phyloP scores from a whole-genome alignment of 2,113 vertebrate genomes.

The Tupaia chinensis region DNA sequence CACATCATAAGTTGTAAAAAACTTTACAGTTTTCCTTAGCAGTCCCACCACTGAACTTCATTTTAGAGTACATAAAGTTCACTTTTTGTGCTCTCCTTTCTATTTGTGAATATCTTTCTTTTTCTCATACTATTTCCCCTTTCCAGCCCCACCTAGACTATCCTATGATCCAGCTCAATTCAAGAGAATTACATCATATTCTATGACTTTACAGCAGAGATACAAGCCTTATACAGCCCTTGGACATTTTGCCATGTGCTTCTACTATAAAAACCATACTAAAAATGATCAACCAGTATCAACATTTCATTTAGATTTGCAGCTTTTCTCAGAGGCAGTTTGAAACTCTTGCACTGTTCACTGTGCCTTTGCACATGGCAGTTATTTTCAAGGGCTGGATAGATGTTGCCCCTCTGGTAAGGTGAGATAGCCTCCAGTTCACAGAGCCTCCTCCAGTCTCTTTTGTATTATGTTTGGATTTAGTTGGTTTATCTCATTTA shows the following conservation, averaged over 20 bases:
- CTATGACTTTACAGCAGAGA: background rate
- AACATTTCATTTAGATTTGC: background rate
- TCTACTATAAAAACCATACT: background rate
- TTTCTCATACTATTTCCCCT: background rate
- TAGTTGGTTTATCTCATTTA: constrained; percentile 60
- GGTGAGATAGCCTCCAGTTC: constrained; percentile 39
- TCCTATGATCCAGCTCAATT: background rate
- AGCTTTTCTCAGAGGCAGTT: constrained; percentile 32
- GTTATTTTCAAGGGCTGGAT: background rate
- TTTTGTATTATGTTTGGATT: background rate
- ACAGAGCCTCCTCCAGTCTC: background rate
- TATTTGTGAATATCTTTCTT: background rate
- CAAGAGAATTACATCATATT: background rate
- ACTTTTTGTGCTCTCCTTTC: background rate
- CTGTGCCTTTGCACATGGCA: background rate
- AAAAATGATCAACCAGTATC: background rate
- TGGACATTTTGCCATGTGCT: background rate
- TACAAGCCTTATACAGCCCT: background rate
- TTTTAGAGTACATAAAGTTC: background rate
- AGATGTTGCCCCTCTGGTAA: constrained; percentile 39
- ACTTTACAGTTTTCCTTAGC: background rate
- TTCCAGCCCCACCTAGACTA: background rate
- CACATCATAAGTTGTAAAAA: background rate
- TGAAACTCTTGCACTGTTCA: background rate
- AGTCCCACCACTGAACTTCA: background rate